Conservation (phyloP, 2,797 vertebrate species). For the Urocyon cinereoargenteus region DNA sequence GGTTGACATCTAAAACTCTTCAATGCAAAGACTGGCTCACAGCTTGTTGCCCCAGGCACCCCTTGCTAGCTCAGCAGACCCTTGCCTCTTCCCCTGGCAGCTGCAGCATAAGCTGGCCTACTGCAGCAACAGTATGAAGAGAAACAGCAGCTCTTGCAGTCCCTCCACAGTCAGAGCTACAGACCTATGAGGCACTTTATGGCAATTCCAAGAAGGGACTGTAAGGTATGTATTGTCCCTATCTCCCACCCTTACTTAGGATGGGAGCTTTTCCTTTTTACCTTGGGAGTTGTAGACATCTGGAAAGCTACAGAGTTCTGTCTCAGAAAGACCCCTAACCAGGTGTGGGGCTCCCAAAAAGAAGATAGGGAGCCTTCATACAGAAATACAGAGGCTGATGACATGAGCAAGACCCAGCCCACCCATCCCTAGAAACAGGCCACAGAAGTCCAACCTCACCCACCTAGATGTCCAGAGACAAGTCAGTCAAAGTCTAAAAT, state of each 20-base stretch:
- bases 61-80: not conserved
- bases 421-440: not conserved
- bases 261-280: too few relatives aligned
- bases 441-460: not conserved
- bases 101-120: slow-evolving; percentile 91
- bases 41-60: not conserved
- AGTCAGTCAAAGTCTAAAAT: not conserved
- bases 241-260: not conserved
- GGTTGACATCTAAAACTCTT: not conserved
- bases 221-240: slow-evolving; percentile 87
- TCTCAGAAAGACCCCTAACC: not conserved
- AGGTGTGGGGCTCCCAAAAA: not conserved
- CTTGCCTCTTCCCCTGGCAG: slow-evolving; percentile 82
- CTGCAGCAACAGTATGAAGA: slow-evolving; percentile 93
- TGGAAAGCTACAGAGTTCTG: not conserved
- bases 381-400: not conserved
- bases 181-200: slow-evolving; percentile 84
- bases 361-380: not conserved
- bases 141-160: slow-evolving; percentile 88
- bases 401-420: not conserved
- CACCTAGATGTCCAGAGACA: not conserved
- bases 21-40: not conserved
- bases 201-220: slow-evolving; percentile 81
- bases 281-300: not conserved
- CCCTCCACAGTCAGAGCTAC: slow-evolving; percentile 90